phyloP scores from a whole-genome alignment of 1,140 invertebrate genomes.

The Heliconius hewitsoni region DNA sequence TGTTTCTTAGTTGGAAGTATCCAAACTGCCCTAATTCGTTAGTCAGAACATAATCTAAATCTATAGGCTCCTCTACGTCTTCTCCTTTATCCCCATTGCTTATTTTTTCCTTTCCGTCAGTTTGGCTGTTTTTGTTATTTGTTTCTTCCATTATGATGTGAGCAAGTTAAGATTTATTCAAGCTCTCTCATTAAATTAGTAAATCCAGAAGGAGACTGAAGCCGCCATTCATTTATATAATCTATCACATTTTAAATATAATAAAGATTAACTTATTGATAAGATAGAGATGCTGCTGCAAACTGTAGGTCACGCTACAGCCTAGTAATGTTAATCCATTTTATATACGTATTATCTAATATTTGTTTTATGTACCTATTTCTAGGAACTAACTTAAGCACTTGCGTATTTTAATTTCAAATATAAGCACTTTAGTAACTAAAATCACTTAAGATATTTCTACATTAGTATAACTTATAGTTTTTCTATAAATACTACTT shows the following conservation, averaged over 20 bases:
- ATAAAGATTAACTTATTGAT: background rate
- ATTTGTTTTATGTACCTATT: background rate
- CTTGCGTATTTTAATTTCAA: too few relatives aligned
- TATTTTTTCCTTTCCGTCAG: constrained; percentile 8
- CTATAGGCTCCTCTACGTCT: constrained; percentile 12
- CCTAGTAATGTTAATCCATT: background rate
- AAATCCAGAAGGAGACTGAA: background rate
- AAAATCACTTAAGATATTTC: too few relatives aligned
- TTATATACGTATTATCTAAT: background rate
- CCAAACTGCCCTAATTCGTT: constrained; percentile 82
- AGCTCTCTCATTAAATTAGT: background rate
- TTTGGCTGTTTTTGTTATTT: background rate
- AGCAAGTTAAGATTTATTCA: background rate
- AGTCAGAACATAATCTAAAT: constrained; percentile 67
- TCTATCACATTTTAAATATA: background rate
- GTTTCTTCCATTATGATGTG: background rate
- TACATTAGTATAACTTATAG: too few relatives aligned
- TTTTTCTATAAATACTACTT: too few relatives aligned
- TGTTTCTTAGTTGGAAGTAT: constrained; percentile 81
- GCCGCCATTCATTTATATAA: background rate
- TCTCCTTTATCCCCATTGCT: background rate
- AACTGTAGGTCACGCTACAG: background rate
- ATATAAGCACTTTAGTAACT: background rate
- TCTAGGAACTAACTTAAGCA: too few relatives aligned
- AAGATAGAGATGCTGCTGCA: constrained; percentile 1